Base-by-base conservation (phyloP, 2,888 invertebrate species). In the Hartigia nigra region DNA sequence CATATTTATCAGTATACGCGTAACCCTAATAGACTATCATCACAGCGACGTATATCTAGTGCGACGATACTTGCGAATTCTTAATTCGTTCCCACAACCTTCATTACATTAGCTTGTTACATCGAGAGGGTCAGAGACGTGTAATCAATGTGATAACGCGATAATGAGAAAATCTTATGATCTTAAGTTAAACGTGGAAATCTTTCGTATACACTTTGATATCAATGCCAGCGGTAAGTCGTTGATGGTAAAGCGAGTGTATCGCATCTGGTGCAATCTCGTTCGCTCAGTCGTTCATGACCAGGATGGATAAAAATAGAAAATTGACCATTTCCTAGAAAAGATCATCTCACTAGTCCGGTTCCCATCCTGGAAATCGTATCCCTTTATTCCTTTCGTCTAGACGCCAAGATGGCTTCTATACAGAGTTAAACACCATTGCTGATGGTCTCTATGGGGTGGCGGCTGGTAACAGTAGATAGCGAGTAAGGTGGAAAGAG, bases 1-100 rank as follows among this genome's bases (percentile, higher is more conserved):
- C 87, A 87, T 86, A 87, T 86, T 87, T 86, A 82, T 82, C 76
- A 79, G 55, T 55, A 55, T 55, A 55, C 9, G 23, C 23, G 23
- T 55, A 55, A 55, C 55, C 5, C 23, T 9, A 5, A 14, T 23
- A 23, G 14, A 55, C 55, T 55, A 23, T 23, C 23, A 23, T 55
- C 23, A 23, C 23, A 23, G 55, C 23, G 55, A 55, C 55, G 55
- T 55, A 9, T 23, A 9, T 23, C 2, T 23, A 55, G 55, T 9
- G 9, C 23, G 39, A 39, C 39, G 4, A 39, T 12, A 12, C 39
- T 14, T 4, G 39, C 5, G 55, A 55, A 55, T 55, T 55, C 23
- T 2, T 55, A 23, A 55, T 55, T 55, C 1, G 55, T 55, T 55
- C 55, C 55, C 23, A 55, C 55, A 23, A 55, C 23, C 55, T 55